Percentiles rank a stretch among this genome's conserved stretches.
Conservation (phyloP, 35 echinoderm and acorn worm genomes). For the Amphiura filiformis region DNA sequence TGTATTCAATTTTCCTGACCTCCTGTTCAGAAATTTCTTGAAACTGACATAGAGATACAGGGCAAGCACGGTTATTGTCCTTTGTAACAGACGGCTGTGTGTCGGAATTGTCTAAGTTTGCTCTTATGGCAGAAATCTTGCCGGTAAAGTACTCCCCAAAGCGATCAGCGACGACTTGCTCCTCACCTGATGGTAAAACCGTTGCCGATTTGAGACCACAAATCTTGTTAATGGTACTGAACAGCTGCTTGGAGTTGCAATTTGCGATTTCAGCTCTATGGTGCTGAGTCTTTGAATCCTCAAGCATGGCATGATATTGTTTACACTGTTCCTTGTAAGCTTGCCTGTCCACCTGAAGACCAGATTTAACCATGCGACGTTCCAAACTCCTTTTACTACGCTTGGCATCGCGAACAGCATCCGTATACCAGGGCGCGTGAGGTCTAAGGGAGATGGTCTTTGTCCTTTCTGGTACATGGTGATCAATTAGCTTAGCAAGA, state of each 20-base stretch:
- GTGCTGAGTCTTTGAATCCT: neutral
- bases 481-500: conserved; percentile 10
- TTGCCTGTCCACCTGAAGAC: conserved; percentile 35
- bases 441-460: conserved; percentile 15
- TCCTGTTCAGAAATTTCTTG: neutral
- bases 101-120: neutral
- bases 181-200: neutral
- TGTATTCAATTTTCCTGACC: neutral
- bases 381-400: conserved; percentile 1
- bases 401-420: conserved; percentile 26
- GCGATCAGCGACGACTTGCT: neutral
- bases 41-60: neutral
- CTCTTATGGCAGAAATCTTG: neutral
- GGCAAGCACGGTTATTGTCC: neutral
- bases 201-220: neutral
- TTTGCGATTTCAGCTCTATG: neutral
- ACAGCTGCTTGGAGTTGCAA: conserved; percentile 36
- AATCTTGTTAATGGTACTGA: conserved; percentile 4
- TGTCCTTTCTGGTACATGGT: conserved; percentile 13
- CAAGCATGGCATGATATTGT: conserved; percentile 16
- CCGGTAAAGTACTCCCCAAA: conserved; percentile 1
- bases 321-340: conserved; percentile 27
- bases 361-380: conserved; percentile 16
- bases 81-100: neutral
- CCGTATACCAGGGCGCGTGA: conserved; percentile 42